Base-by-base conservation (phyloP, 2,888 invertebrate species). In the Leucophenga montana region DNA sequence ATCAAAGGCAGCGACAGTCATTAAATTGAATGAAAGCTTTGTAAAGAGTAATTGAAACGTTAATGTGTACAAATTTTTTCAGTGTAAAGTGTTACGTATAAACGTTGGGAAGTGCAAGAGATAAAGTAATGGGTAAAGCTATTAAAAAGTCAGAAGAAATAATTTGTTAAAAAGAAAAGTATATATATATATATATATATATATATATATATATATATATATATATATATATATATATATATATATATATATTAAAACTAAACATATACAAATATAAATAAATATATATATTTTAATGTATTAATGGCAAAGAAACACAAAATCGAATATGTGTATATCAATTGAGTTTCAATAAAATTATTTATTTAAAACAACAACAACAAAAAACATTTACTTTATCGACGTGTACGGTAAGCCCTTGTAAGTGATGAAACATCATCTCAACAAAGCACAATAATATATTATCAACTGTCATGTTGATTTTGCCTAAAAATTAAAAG, bases 341-440 rank as follows among this genome's bases (percentile, higher is more conserved):
- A 77, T 79, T 83, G 81, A 81, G 83, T 83, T 81, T 81, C 81
- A 81, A 81, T 83, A 83, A 81, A 81, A 69, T 75, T 72, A 82
- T 80, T 79, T 74, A 80, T 78, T 82, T 80, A 46, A 64, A 64
- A 48, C 6, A n/a, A n/a, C n/a, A n/a, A n/a, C n/a, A n/a, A n/a
- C n/a, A n/a, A n/a, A n/a, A 33, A 13, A 59, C 4, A 27, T 27
- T 27, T 27, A n/a, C n/a, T n/a, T n/a, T n/a, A n/a, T n/a, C n/a
- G n/a, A n/a, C n/a, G n/a, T n/a, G n/a, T n/a, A n/a, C n/a, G n/a
- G n/a, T n/a, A n/a, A n/a, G n/a, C n/a, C n/a, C n/a, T n/a, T n/a
- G n/a, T n/a, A n/a, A n/a, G n/a, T n/a, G n/a, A n/a, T n/a, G n/a
- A n/a, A n/a, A n/a, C n/a, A n/a, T n/a, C n/a, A n/a, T n/a, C n/a